These are phyloP conservation scores for Catostomus latipinnis DNA, from an alignment of 2,797 vertebrate species.

Conservation along the genomic window DNA sequence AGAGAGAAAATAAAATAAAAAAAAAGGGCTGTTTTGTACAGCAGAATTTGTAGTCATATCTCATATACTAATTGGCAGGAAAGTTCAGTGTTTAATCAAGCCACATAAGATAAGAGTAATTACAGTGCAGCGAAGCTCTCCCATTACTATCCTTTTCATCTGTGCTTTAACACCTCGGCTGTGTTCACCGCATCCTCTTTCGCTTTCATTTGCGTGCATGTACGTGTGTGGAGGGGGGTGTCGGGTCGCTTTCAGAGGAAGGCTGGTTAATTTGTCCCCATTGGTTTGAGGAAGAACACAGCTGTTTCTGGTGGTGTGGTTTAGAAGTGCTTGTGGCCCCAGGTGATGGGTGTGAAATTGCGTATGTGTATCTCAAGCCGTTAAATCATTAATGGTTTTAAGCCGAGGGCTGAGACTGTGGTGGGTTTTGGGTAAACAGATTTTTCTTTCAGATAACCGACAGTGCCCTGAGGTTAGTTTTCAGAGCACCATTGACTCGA, in stretches of 20 bases:
- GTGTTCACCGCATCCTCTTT: not conserved
- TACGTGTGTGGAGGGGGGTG: constrained; percentile 2
- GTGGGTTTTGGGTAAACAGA: constrained; percentile 16
- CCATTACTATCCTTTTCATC: constrained; percentile 19
- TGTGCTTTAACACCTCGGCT: constrained; percentile 26
- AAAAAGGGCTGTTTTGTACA: constrained; percentile 14
- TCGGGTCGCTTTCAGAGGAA: constrained; percentile 7
- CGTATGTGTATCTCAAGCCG: not conserved
- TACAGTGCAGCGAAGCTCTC: not conserved
- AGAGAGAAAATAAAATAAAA: not conserved
- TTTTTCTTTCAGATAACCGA: not conserved
- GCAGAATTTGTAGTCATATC: constrained; percentile 5
- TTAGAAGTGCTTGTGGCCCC: constrained; percentile 38
- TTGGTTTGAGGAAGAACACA: constrained; percentile 35
- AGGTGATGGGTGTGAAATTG: constrained; percentile 46
- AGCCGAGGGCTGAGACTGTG: constrained; percentile 3
- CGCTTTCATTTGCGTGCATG: constrained; percentile 6
- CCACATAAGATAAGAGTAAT: constrained; percentile 27
- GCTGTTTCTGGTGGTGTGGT: constrained; percentile 47
- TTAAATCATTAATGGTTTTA: constrained; percentile 32
- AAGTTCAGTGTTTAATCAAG: constrained; percentile 28
- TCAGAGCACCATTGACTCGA: not conserved
- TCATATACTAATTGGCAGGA: constrained; percentile 7
- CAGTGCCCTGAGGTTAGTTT: not conserved
- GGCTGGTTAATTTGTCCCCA: constrained; percentile 23